phyloP scores from a whole-genome alignment of 2,888 invertebrate genomes.

The Melinopterus prodromus region DNA sequence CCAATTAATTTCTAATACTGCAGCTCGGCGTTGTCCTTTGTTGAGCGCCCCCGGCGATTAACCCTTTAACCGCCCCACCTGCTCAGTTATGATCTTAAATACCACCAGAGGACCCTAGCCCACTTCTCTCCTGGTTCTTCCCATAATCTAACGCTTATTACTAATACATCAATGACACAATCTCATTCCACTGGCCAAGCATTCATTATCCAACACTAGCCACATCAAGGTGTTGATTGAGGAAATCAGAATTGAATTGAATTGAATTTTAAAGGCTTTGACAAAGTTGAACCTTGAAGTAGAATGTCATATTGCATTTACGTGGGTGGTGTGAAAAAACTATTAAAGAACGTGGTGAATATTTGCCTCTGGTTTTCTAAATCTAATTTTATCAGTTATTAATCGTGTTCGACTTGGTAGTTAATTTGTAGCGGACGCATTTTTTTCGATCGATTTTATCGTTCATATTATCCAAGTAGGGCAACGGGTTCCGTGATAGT shows the following conservation, averaged over 20 bases:
- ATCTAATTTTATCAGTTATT: neutral
- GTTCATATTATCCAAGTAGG: neutral
- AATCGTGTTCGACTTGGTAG: neutral
- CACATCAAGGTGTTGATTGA: no score
- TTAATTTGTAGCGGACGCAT: neutral
- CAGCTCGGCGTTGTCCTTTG: neutral
- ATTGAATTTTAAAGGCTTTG: no score
- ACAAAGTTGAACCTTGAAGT: no score
- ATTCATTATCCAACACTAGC: no score
- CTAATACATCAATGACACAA: neutral
- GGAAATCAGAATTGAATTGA: no score
- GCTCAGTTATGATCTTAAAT: neutral
- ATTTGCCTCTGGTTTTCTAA: no score
- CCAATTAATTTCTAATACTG: constrained; percentile 17
- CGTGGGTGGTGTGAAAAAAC: no score
- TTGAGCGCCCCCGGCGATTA: neutral
- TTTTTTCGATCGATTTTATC: neutral
- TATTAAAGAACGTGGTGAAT: no score
- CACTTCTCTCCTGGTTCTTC: neutral
- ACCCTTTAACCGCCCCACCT: neutral
- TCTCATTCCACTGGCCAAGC: no score
- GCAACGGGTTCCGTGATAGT: neutral
- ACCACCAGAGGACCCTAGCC: neutral
- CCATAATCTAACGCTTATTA: neutral
- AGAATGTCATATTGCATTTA: no score